Conservation (phyloP, 2,113 vertebrate genomes). For the Gambusia affinis region DNA sequence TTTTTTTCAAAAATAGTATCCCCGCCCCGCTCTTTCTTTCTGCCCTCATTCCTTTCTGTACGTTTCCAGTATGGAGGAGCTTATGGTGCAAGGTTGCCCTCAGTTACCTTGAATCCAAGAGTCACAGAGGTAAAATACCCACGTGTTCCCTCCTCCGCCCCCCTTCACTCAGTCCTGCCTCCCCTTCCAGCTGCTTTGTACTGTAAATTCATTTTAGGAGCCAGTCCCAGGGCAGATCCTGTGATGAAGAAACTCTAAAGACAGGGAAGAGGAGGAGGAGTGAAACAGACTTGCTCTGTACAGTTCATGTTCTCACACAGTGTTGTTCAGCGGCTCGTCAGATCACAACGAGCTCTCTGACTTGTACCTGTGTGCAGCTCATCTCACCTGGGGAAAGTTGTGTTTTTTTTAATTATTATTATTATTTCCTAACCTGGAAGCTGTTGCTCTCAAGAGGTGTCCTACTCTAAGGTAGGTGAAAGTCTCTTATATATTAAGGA, state of each 20-base stretch:
- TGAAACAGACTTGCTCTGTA: conserved; percentile 55
- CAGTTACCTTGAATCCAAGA: conserved; percentile 20
- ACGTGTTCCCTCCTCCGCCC: conserved; percentile 24
- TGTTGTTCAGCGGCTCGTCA: conserved; percentile 39
- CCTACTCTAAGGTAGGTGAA: conserved; percentile 56
- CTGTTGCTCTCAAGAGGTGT: not conserved
- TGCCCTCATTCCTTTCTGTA: conserved; percentile 1
- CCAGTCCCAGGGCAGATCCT: conserved; percentile 47
- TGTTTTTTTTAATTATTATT: not conserved
- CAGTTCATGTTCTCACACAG: conserved; percentile 57
- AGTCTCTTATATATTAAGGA: not conserved
- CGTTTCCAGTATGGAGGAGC: conserved; percentile 8
- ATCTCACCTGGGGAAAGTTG: conserved; percentile 15
- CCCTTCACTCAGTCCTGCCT: conserved; percentile 33
- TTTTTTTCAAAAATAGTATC: not conserved
- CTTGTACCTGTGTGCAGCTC: conserved; percentile 38
- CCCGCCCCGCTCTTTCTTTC: not conserved
- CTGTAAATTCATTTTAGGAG: conserved; percentile 46
- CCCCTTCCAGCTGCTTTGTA: conserved; percentile 24
- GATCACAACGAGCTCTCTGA: conserved; percentile 40
- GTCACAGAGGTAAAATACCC: conserved; percentile 9
- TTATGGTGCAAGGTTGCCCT: conserved; percentile 42
- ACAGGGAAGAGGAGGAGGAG: conserved; percentile 70
- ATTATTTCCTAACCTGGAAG: conserved; percentile 14
- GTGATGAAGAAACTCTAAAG: conserved; percentile 59